Evolutionary conservation across 2,113 vertebrate genomes (phyloP), one percentile per base, ranked within the genome.

Genomic region (Cygnus buccinator): DNA sequence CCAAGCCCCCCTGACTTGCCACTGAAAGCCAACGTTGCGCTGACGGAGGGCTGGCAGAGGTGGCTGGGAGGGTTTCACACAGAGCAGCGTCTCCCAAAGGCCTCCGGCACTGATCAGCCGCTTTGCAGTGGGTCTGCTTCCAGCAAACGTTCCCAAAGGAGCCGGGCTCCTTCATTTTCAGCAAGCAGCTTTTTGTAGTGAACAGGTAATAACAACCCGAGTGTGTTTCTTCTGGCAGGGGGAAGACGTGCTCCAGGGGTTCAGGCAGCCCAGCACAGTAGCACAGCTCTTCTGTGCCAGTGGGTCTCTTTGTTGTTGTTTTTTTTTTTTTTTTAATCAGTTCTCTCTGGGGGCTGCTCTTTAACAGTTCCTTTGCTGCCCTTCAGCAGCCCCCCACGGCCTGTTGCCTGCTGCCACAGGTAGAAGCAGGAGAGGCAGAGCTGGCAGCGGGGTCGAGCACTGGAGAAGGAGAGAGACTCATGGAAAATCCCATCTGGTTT

Each of bases 401-500:
- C 59, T 68, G 18, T 57, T 84, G 71, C 79, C 90, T 68, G 66
- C 68, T 89, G 50, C 84, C 63, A 76, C 52, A 85, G 76, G 48
- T 63, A 46, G 63, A 89, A 88, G 73, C 17, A 2, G 55, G 72
- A 96, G 68, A 73, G 55, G 63, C 74, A 77, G 70, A 91, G 89
- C 61, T 91, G 79, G 71, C 94, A 96, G 41, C 50, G 54, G 79
- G 25, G 59, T 20, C 9, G 46, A 92, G 68, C 4, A 0, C 20
- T 85, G 71, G 25, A 59, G 90, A 62, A 65, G 70, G 67, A 57
- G 59, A 74, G 25, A 80, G 35, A n/a, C 26, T 72, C 39, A 57
- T 95, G 94, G 94, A 97, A 96, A 97, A 94, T 95, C 87, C 84
- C 94, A 96, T 96, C 97, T 96, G 95, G 76, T 96, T 97, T 96